phyloP scores from a whole-genome alignment of 2,888 invertebrate genomes.

The Drosophila rellima region DNA sequence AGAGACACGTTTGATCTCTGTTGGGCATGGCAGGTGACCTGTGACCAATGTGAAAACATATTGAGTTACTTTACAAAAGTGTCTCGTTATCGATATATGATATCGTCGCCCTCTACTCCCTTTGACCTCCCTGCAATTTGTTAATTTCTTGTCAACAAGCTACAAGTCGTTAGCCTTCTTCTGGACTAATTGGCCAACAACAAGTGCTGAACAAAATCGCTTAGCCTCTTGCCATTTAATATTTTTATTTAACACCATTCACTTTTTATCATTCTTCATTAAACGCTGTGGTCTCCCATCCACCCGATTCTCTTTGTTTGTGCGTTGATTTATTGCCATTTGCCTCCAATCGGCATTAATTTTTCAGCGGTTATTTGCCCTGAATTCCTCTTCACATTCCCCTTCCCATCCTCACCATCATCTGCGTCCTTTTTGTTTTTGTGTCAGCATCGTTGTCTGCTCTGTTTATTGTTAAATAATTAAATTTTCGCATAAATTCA shows the following conservation, averaged over 20 bases:
- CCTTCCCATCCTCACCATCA: conserved; percentile 7
- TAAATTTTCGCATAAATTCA: conserved; percentile 79
- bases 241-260: conserved; percentile 72
- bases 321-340: conserved; percentile 73
- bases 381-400: conserved; percentile 15
- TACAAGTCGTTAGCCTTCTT: conserved; percentile 10
- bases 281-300: conserved; percentile 49
- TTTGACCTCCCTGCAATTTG: conserved; percentile 57
- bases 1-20: conserved; percentile 45
- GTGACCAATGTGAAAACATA: conserved; percentile 72
- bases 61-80: conserved; percentile 69
- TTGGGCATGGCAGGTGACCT: conserved; percentile 26
- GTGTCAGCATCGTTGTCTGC: conserved; percentile 31
- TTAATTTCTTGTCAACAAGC: conserved; percentile 76
- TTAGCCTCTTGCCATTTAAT: conserved; percentile 66
- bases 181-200: conserved; percentile 46
- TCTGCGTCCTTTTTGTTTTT: conserved; percentile 3
- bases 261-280: conserved; percentile 69
- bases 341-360: conserved; percentile 74
- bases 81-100: conserved; percentile 33
- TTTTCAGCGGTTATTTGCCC: conserved; percentile 69
- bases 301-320: conserved; percentile 52
- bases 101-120: not conserved
- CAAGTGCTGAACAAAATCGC: conserved; percentile 32
- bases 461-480: conserved; percentile 75